These are phyloP conservation scores for Spilogale gracilis DNA, from an alignment of 2,113 vertebrate species.

Conservation along the genomic window DNA sequence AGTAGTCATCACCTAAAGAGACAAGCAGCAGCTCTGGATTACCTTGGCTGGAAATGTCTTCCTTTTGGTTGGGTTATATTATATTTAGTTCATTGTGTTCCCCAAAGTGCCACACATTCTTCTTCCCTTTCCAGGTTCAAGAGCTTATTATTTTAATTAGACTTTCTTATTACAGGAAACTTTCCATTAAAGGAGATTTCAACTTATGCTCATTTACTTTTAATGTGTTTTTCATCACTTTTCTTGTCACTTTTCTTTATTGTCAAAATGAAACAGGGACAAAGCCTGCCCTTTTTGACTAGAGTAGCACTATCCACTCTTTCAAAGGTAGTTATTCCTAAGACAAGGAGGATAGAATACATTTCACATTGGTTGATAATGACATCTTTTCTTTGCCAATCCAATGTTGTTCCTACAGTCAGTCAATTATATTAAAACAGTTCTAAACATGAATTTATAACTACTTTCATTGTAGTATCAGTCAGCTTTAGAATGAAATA, in stretches of 20 bases:
- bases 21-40: not conserved
- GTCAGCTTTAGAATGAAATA: not conserved
- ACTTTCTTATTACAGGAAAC: conserved; percentile 67
- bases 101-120: not conserved
- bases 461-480: not conserved
- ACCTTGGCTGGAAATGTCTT: not conserved
- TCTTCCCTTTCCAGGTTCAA: not conserved
- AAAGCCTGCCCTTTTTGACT: not conserved
- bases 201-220: conserved; percentile 55
- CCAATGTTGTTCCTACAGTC: not conserved
- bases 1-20: not conserved
- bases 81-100: not conserved
- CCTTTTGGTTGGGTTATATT: not conserved
- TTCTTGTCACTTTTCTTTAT: conserved; percentile 71
- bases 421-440: not conserved
- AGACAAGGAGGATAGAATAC: not conserved
- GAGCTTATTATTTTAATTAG: conserved; percentile 67
- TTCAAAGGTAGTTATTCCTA: not conserved
- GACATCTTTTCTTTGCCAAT: not conserved
- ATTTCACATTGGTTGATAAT: not conserved
- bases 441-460: not conserved
- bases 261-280: conserved; percentile 59
- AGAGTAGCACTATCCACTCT: not conserved
- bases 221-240: conserved; percentile 67
- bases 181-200: conserved; percentile 61